phyloP scores from a whole-genome alignment of 2,888 invertebrate genomes.

The Campoplex capitator region DNA sequence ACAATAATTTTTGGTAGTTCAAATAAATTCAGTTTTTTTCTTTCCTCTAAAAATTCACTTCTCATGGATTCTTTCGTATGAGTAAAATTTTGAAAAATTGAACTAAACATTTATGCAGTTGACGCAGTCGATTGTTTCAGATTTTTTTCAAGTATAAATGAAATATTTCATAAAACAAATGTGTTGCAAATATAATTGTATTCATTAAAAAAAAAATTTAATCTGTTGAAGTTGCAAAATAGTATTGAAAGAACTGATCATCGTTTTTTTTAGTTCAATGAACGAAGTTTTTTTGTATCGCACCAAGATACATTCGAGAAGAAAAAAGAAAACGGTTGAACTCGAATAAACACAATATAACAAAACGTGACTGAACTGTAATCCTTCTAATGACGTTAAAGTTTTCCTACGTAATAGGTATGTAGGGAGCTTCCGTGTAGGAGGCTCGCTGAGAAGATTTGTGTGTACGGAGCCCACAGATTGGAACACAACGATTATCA shows the following conservation, averaged over 20 bases:
- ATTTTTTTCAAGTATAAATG: no score
- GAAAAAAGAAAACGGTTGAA: background rate
- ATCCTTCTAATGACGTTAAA: slow-evolving; percentile 67
- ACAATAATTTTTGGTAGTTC: no score
- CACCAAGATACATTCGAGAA: background rate
- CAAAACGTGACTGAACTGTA: slow-evolving; percentile 68
- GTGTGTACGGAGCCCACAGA: slow-evolving; percentile 28
- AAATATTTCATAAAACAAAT: background rate
- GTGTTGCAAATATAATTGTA: no score
- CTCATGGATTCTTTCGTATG: no score
- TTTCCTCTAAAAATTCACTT: no score
- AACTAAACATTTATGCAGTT: no score
- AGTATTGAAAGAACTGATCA: background rate
- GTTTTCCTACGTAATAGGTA: slow-evolving; percentile 60
- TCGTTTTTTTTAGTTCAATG: slow-evolving; percentile 6
- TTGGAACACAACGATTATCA: slow-evolving; percentile 24
- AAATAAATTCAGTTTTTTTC: no score
- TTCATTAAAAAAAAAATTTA: no score
- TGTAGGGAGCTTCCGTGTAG: slow-evolving; percentile 47
- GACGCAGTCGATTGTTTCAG: no score
- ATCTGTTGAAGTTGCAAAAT: background rate
- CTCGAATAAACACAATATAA: slow-evolving; percentile 28
- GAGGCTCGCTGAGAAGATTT: slow-evolving; percentile 47
- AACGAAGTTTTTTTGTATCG: background rate
- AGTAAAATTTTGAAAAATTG: no score